Base-by-base conservation (phyloP, 2,113 vertebrate genomes). In the Rissa tridactyla region DNA sequence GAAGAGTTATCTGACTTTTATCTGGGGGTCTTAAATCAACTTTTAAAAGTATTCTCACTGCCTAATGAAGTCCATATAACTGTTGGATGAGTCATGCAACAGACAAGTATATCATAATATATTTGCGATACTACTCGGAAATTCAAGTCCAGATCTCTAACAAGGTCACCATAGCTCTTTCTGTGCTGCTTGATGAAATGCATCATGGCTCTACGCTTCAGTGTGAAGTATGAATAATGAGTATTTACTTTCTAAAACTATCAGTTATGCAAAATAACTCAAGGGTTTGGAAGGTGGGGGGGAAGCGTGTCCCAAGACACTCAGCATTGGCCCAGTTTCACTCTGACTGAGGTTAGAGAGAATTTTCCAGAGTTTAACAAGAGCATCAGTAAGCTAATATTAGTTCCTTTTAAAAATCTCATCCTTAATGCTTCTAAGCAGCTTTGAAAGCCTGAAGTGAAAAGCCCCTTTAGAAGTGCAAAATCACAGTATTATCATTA, bases 381-480 rank as follows among this genome's bases (percentile, higher is more conserved):
- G 10, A 82, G 3, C 26, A 72, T 42, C 40, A 62, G 36, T 61
- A 47, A 65, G 26, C 5, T 69, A 79, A 66, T 70, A 40, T 38
- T 54, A 22, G 15, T 44, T 87, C 18, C 9, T 90, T 90, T 94
- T 17, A 29, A 92, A 95, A 92, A 49, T n/a, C 14, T 82, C n/a
- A 4, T 17, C 20, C 40, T 78, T 96, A 85, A 68, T 87, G 32
- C 55, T 94, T 94, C 65, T 83, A 92, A 82, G 82, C 19, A 88
- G 15, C 66, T 96, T 92, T 81, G 58, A 95, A 91, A 91, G 17
- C 10, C 19, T 83, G 65, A 83, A 91, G 69, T 76, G n/a, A 90
- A 95, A 97, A 96, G 32, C 1, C 1, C 5, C 15, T 81, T 96
- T 93, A 86, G 73, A 96, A 88, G 18, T 91, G 21, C 9, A 94